These are phyloP conservation scores for Orchestes rusci DNA, from an alignment of 2,888 invertebrate species.

Conservation along the genomic window DNA sequence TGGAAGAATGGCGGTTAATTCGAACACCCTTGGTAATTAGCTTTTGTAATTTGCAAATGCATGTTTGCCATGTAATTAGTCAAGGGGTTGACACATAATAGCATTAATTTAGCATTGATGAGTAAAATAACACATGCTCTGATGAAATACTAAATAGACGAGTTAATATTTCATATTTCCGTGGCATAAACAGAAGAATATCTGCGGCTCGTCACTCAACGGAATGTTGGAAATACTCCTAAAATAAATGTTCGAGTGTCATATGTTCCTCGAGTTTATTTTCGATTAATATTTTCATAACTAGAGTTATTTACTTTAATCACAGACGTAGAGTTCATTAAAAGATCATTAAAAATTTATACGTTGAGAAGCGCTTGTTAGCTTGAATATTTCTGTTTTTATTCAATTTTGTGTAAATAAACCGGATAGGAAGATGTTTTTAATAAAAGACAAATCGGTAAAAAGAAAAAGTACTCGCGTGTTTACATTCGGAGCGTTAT, in stretches of 20 bases:
- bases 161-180: constrained; percentile 25
- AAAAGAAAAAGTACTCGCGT: constrained; percentile 20
- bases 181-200: constrained; percentile 17
- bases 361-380: constrained; percentile 18
- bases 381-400: constrained; percentile 32
- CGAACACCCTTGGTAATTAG: no score
- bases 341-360: constrained; percentile 26
- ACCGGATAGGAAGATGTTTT: constrained; percentile 29
- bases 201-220: constrained; percentile 23
- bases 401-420: constrained; percentile 33
- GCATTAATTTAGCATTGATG: no score
- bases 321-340: constrained; percentile 26
- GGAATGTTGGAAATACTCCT: constrained; percentile 23
- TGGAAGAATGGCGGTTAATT: no score
- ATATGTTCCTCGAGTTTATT: constrained; percentile 34
- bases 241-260: constrained; percentile 34
- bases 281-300: constrained; percentile 35
- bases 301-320: constrained; percentile 28
- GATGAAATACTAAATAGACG: no score
- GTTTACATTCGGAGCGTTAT: constrained; percentile 24
- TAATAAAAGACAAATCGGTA: constrained; percentile 32
- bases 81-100: no score
- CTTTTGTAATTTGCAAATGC: no score
- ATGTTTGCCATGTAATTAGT: constrained; percentile 18
- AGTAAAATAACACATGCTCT: no score